Evolutionary conservation across 2,797 vertebrate genomes (phyloP), one percentile per base, ranked within the genome.

Genomic region (Helarctos malayanus): DNA sequence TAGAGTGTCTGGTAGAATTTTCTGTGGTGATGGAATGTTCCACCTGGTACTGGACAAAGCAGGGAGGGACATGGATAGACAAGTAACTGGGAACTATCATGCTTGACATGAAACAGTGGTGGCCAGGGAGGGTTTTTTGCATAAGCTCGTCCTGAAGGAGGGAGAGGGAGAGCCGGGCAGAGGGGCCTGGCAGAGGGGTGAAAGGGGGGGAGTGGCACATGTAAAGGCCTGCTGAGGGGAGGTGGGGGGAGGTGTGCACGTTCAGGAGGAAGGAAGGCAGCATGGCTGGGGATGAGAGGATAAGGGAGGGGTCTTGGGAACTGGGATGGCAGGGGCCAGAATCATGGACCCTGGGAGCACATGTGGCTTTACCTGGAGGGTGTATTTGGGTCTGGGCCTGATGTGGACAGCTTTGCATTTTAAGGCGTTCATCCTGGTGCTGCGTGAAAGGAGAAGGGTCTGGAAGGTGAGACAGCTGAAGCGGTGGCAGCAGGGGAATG

Each of bases 261-360:
- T 38, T 27, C 23, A 5, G 32, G 80, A 85, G 35, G 81, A 18
- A 61, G 21, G n/a, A 63, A 54, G 15, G 35, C 49, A 35, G n/a
- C 7, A 0, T 25, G 2, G 10, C 27, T 14, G n/a, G 41, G 49
- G 63, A 15, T 9, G 10, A 27, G 45, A 9, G 18, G 32, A 12
- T n/a, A 1, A n/a, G 49, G 63, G 27, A 76, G 32, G 23, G 45
- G 3, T 13, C 9, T 3, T 13, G 16, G 41, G 27, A 14, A n/a
- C 27, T 19, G 27, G 79, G 29, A 16, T 45, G 29, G 29, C 32
- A 18, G 19, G 7, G 69, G 7, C 18, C n/a, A 45, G 35, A 27
- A 21, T 49, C 16, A 25, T 32, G 86, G 63, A 21, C 2, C 18
- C 21, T 3, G 1, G 7, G 47, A 73, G 16, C 14, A 12, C 13